phyloP scores from a whole-genome alignment of 2,888 invertebrate genomes.

The Cepaea hortensis region DNA sequence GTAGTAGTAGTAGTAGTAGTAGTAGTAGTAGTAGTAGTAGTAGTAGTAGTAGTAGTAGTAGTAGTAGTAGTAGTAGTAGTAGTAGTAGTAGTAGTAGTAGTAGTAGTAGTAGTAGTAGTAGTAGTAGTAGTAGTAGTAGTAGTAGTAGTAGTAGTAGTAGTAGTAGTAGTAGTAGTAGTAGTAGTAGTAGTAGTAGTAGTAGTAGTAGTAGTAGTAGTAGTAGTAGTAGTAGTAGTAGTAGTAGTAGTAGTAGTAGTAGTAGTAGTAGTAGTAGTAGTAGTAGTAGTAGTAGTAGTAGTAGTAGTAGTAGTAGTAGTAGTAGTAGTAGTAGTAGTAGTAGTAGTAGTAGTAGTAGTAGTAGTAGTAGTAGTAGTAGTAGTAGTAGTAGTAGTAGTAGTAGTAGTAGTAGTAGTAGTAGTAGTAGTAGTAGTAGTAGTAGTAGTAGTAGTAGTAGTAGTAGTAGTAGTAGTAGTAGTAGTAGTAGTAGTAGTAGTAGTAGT shows the following conservation, averaged over 20 bases:
- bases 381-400: background rate
- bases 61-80: conserved; percentile 6
- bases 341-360: background rate
- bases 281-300: no score
- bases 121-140: conserved; percentile 2
- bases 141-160: background rate
- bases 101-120: conserved; percentile 5
- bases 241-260: no score
- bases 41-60: background rate
- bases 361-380: conserved; percentile 1
- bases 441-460: background rate
- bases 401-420: conserved; percentile 13
- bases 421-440: conserved; percentile 11
- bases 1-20: no score
- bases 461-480: background rate
- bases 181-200: background rate
- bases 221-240: background rate
- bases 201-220: background rate
- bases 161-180: background rate
- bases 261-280: no score
- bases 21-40: no score
- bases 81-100: background rate
- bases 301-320: no score
- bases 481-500: background rate
- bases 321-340: no score